Evolutionary conservation across 2,113 vertebrate species (phyloP), one percentile per base, ranked within the genome.

Genomic region (Smithornis capensis): DNA sequence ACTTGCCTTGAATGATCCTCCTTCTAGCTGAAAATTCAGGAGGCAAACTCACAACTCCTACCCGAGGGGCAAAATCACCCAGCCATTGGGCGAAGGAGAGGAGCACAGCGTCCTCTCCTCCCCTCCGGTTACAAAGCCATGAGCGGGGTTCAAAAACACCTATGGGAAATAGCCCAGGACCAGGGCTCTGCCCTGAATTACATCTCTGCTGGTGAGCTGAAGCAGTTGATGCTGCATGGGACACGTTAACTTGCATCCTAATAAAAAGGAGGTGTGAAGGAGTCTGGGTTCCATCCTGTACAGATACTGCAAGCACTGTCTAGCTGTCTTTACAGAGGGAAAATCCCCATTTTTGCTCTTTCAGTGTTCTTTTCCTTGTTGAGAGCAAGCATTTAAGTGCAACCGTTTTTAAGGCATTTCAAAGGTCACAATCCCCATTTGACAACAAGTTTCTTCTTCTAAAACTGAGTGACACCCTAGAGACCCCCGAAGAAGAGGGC

Each of bases 191-290:
- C 37, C 68, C 42, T 2, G 19, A 11, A 28, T 62, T 27, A 7
- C 11, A 17, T 52, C n/a, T 6, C 24, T 1, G 2, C 37, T 35
- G n/a, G 56, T 37, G 29, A 33, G 76, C 45, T 27, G 77, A 44
- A 29, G 44, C 35, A 45, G 49, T 33, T 0, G 0, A 10, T 38
- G 63, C 56, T 3, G 40, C 38, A 19, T 6, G 12, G 42, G 63
- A 28, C 7, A 9, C 1, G 0, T 19, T 52, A 52, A 45, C 12
- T 83, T 49, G n/a, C 6, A 3, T 31, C 25, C 22, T 0, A 9
- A 25, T 53, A 55, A 70, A 57, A 67, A 60, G 29, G 38, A 53
- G 14, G 1, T 5, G 23, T 33, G 62, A 75, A 56, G 27, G 25
- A 33, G 17, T 42, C 25, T 21, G 38, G 6, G 23, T 56, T 88